Conservation (phyloP, 1,140 invertebrate genomes). For the Pygmarrhopalites habei region DNA sequence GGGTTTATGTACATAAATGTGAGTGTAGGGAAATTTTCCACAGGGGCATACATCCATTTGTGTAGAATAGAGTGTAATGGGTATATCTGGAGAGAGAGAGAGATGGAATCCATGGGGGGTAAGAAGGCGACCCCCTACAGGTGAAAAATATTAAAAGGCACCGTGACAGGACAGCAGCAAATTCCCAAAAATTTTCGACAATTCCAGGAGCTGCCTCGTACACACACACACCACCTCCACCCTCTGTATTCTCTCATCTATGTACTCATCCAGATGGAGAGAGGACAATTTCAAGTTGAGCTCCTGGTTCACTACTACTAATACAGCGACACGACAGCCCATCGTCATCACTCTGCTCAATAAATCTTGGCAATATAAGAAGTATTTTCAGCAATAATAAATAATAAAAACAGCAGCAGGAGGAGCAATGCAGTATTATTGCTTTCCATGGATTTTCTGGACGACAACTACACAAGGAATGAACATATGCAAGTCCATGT, state of each 20-base stretch:
- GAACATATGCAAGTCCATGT: too few relatives aligned
- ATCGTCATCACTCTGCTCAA: neutral
- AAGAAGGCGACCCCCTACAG: slow-evolving; percentile 33
- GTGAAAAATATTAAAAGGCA: slow-evolving; percentile 38
- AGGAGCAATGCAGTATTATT: too few relatives aligned
- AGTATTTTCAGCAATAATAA: neutral
- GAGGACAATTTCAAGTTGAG: neutral
- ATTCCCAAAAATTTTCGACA: slow-evolving; percentile 16
- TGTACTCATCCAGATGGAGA: too few relatives aligned
- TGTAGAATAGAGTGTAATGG: too few relatives aligned
- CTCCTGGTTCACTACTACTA: neutral
- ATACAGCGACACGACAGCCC: neutral
- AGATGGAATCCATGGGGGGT: neutral
- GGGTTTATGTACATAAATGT: too few relatives aligned
- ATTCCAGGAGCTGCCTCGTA: slow-evolving; percentile 13
- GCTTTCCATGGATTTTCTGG: too few relatives aligned
- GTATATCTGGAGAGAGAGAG: neutral
- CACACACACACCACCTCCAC: neutral
- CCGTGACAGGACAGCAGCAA: slow-evolving; percentile 32
- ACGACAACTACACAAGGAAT: too few relatives aligned
- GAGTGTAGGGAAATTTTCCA: too few relatives aligned
- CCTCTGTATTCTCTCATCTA: too few relatives aligned
- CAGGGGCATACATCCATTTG: too few relatives aligned
- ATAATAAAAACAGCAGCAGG: too few relatives aligned
- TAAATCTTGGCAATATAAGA: neutral